phyloP scores from a whole-genome alignment of 2,888 invertebrate species.

The Dryobotodes eremita region DNA sequence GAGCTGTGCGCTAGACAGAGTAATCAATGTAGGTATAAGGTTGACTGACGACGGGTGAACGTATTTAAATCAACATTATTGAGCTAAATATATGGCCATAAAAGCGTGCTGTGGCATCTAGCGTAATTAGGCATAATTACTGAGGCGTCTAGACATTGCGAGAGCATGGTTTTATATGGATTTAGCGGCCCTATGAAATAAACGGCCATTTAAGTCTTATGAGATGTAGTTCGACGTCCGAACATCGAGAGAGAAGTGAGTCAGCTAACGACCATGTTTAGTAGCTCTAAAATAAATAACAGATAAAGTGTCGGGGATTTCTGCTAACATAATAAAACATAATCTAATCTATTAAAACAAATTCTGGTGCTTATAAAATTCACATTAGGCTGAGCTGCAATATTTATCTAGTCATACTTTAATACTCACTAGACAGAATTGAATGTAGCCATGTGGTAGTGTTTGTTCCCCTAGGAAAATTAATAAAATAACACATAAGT shows the following conservation, averaged over 20 bases:
- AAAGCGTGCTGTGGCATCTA: slow-evolving; percentile 38
- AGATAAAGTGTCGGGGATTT: slow-evolving; percentile 38
- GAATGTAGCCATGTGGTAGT: slow-evolving; percentile 42
- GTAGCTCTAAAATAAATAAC: slow-evolving; percentile 49
- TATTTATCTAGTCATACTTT: slow-evolving; percentile 23
- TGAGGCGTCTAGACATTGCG: slow-evolving; percentile 40
- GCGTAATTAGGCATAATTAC: slow-evolving; percentile 40
- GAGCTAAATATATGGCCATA: slow-evolving; percentile 37
- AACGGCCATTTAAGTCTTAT: slow-evolving; percentile 32
- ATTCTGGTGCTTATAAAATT: slow-evolving; percentile 22
- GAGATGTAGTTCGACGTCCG: slow-evolving; percentile 37
- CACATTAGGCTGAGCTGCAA: slow-evolving; percentile 28
- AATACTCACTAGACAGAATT: slow-evolving; percentile 60
- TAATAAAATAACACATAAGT: slow-evolving; percentile 36
- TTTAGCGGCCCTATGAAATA: slow-evolving; percentile 6
- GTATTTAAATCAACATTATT: slow-evolving; percentile 51
- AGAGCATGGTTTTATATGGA: slow-evolving; percentile 26
- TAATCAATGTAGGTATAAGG: slow-evolving; percentile 56
- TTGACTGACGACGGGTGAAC: slow-evolving; percentile 44
- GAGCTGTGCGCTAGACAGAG: slow-evolving; percentile 52
- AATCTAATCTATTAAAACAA: slow-evolving; percentile 45
- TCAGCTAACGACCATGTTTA: slow-evolving; percentile 41
- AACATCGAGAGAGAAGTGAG: slow-evolving; percentile 41
- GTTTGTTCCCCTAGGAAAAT: slow-evolving; percentile 59
- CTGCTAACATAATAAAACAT: slow-evolving; percentile 22